phyloP scores from a whole-genome alignment of 2,888 invertebrate species.

The Brachypterus glaber region DNA sequence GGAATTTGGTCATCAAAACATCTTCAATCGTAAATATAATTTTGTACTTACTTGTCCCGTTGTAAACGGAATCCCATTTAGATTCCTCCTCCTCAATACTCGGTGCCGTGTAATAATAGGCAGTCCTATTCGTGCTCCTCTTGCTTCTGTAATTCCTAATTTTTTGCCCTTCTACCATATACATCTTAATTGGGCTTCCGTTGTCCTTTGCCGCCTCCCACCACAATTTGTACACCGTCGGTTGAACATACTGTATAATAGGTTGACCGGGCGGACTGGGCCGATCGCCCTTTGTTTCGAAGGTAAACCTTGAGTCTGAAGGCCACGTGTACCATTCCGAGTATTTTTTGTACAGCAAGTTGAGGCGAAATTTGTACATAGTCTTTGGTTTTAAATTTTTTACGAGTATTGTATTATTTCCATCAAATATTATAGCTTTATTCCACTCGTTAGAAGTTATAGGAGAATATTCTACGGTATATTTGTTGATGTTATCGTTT shows the following conservation, averaged over 20 bases:
- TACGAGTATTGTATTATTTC: constrained; percentile 27
- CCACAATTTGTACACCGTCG: constrained; percentile 64
- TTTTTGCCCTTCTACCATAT: constrained; percentile 61
- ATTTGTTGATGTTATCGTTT: constrained; percentile 46
- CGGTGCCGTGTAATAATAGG: constrained; percentile 38
- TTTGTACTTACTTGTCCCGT: constrained; percentile 55
- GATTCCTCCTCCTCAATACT: constrained; percentile 50
- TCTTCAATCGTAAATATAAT: too few relatives aligned
- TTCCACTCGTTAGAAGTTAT: constrained; percentile 42
- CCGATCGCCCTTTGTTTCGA: constrained; percentile 68
- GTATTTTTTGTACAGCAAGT: constrained; percentile 52
- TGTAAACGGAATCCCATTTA: constrained; percentile 59
- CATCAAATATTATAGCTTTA: constrained; percentile 26
- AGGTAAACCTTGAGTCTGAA: constrained; percentile 57
- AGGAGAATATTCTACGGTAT: constrained; percentile 44
- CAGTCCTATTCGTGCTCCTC: constrained; percentile 35
- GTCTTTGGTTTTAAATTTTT: constrained; percentile 59
- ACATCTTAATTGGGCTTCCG: constrained; percentile 64
- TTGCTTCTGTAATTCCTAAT: constrained; percentile 33
- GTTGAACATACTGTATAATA: constrained; percentile 60
- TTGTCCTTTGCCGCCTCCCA: constrained; percentile 74
- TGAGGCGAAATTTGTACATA: constrained; percentile 65
- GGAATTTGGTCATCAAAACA: too few relatives aligned
- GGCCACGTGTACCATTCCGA: constrained; percentile 62
- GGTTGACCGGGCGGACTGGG: constrained; percentile 74